phyloP scores from a whole-genome alignment of 2,113 vertebrate genomes.

The Nansenia antarctica region DNA sequence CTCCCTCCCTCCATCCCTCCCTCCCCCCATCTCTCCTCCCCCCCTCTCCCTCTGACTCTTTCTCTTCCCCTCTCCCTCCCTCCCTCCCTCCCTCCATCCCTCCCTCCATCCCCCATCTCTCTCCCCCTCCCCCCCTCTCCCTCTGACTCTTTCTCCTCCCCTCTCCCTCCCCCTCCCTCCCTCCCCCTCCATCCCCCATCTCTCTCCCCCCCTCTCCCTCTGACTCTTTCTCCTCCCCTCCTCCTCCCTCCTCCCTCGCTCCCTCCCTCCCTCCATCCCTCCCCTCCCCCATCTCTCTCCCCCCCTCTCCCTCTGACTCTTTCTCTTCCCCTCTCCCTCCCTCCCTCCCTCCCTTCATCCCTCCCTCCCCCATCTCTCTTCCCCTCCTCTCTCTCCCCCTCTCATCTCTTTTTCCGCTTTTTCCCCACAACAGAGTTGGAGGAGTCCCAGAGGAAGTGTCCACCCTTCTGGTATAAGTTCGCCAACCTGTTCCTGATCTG shows the following conservation, averaged over 20 bases:
- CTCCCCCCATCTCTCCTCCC: background rate
- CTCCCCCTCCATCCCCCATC: background rate
- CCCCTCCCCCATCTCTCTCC: background rate
- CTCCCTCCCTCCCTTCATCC: background rate
- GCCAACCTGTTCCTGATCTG: conserved; percentile 94
- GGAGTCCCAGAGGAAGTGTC: conserved; percentile 95
- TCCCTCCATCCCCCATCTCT: too few species aligned
- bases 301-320: background rate
- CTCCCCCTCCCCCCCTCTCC: too few species aligned
- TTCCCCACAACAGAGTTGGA: conserved; percentile 82
- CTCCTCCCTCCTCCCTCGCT: background rate
- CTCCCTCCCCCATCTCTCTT: background rate
- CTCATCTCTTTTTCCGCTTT: conserved; percentile 9
- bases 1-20: too few species aligned
- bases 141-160: too few species aligned
- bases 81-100: background rate
- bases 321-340: background rate
- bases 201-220: too few species aligned
- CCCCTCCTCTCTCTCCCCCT: background rate
- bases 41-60: background rate
- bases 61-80: background rate
- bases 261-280: background rate
- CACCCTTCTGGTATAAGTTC: conserved; percentile 98
- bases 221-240: background rate
- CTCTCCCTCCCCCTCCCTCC: background rate